Evolutionary conservation across 2,797 vertebrate species (phyloP).

Genomic region (Pagetopsis macropterus): DNA sequence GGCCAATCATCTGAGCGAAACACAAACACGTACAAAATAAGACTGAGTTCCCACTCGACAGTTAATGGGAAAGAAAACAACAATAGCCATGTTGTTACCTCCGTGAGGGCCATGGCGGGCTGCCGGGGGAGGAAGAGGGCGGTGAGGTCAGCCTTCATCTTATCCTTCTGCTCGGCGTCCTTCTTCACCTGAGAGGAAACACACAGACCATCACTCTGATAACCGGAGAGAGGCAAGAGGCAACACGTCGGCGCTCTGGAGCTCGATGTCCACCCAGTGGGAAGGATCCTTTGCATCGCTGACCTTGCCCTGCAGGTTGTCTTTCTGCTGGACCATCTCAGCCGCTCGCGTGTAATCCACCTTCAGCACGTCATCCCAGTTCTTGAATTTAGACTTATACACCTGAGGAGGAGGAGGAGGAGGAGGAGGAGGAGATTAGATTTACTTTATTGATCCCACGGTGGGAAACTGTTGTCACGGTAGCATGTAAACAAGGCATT

Average conservation of each 20-base stretch:
- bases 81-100: constrained; percentile 61
- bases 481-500: too few relatives aligned
- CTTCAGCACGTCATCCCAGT: constrained; percentile 96
- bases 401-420: constrained; percentile 79
- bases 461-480: too few relatives aligned
- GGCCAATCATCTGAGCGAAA: too few relatives aligned
- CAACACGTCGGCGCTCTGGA: too few relatives aligned
- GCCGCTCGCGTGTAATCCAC: constrained; percentile 97
- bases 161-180: constrained; percentile 91
- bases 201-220: background rate
- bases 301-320: constrained; percentile 88
- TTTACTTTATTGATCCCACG: too few relatives aligned
- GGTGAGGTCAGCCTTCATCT: constrained; percentile 97
- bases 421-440: too few relatives aligned
- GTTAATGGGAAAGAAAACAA: too few relatives aligned
- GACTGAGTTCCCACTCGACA: too few relatives aligned
- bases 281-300: background rate
- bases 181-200: constrained; percentile 85
- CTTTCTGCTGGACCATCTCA: constrained; percentile 86
- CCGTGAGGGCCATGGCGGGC: constrained; percentile 90
- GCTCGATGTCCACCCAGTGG: too few relatives aligned
- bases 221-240: background rate
- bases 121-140: constrained; percentile 96
- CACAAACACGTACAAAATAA: too few relatives aligned
- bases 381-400: constrained; percentile 98